Conservation (phyloP, 2,888 invertebrate species). For the Cheilosia scutellata region DNA sequence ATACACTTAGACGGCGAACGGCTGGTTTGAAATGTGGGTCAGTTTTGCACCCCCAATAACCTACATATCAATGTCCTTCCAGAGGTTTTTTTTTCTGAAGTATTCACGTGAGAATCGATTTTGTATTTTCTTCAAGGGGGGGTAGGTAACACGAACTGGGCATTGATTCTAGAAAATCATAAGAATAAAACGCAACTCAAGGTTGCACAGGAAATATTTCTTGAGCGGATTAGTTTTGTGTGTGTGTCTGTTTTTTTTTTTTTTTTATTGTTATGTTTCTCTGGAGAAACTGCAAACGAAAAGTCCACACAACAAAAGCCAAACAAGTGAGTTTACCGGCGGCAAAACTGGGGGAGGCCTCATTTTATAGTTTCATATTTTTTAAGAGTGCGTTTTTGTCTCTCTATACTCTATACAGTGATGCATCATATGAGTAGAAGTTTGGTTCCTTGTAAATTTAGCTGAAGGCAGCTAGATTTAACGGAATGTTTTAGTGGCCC, state of each 20-base stretch:
- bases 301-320: neutral
- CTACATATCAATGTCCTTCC: slow-evolving; percentile 65
- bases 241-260: neutral
- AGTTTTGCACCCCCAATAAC: slow-evolving; percentile 66
- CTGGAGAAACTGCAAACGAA: no score
- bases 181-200: slow-evolving; percentile 32
- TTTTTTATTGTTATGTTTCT: no score
- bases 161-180: slow-evolving; percentile 39
- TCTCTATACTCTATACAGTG: no score
- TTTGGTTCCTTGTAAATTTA: no score
- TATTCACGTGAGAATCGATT: slow-evolving; percentile 67
- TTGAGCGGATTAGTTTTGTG: slow-evolving; percentile 25
- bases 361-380: no score
- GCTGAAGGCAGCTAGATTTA: no score
- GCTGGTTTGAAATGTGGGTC: slow-evolving; percentile 60
- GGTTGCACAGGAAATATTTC: slow-evolving; percentile 31
- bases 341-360: neutral
- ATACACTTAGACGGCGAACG: slow-evolving; percentile 22
- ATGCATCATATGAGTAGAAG: no score
- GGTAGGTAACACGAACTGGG: slow-evolving; percentile 12
- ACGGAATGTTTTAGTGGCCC: no score
- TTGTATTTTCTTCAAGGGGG: slow-evolving; percentile 24
- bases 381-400: no score
- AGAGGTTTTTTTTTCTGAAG: slow-evolving; percentile 49
- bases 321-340: neutral